A percentile compares a stretch with the other conserved stretches of the same genome.
Evolutionary conservation across 2,113 vertebrate genomes (phyloP).

Genomic region (Suricata suricatta): DNA sequence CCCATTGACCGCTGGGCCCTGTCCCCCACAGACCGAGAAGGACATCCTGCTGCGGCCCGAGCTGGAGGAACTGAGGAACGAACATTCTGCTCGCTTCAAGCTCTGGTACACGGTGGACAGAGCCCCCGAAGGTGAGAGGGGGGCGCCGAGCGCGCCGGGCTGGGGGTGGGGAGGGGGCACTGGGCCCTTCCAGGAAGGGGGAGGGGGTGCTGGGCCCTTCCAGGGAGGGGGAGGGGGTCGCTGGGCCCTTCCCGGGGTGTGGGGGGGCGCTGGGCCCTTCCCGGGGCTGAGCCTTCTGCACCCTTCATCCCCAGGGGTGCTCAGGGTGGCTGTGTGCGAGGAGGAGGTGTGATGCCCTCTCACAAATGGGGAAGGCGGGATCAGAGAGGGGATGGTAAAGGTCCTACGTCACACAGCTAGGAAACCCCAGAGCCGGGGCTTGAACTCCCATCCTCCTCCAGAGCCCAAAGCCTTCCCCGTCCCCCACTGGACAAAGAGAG

Average conservation of each 20-base stretch:
- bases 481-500: accelerated
- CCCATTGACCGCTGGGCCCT: neutral
- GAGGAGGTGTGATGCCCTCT: neutral
- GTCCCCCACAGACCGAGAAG: slow-evolving; percentile 89
- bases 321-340: neutral
- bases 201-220: neutral
- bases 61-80: slow-evolving; percentile 92
- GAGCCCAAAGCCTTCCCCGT: neutral
- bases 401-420: accelerated
- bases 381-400: neutral
- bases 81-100: slow-evolving; percentile 90
- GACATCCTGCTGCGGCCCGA: slow-evolving; percentile 94
- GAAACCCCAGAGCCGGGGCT: accelerated
- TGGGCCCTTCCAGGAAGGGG: too few species aligned
- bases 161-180: accelerated
- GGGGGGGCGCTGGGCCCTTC: neutral
- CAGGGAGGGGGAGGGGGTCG: accelerated
- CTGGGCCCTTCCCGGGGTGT: neutral
- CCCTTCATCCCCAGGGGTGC: accelerated
- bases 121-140: slow-evolving; percentile 89
- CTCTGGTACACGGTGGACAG: slow-evolving; percentile 96
- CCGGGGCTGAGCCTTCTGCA: neutral
- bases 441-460: accelerated
- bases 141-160: accelerated
- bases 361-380: neutral